phyloP scores from a whole-genome alignment of 2,797 vertebrate genomes.

The Heliangelus exortis region DNA sequence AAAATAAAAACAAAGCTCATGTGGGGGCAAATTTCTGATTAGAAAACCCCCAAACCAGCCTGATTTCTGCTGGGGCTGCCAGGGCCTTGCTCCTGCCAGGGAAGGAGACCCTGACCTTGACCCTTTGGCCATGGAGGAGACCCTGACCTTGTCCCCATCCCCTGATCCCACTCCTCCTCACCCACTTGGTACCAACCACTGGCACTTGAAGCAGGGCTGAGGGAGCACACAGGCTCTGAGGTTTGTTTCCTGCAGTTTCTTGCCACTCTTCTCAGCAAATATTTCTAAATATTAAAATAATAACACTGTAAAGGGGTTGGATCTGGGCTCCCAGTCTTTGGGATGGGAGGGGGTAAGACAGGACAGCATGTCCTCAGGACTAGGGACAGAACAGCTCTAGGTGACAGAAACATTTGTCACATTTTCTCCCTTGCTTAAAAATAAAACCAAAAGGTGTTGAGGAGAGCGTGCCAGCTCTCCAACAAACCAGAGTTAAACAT shows the following conservation, averaged over 20 bases:
- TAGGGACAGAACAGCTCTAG: not conserved
- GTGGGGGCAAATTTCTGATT: not conserved
- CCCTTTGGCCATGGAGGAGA: accelerated
- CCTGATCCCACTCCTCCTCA: not conserved
- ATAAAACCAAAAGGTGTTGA: not conserved
- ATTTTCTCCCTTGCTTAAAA: not conserved
- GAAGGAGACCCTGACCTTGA: not conserved
- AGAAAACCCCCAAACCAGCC: too few relatives aligned
- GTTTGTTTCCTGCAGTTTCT: not conserved
- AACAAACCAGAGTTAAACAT: not conserved
- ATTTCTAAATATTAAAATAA: not conserved
- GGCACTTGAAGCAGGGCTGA: not conserved
- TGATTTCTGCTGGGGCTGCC: too few relatives aligned
- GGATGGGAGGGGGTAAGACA: not conserved
- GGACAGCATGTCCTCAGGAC: not conserved
- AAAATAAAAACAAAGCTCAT: not conserved
- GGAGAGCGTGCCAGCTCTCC: not conserved
- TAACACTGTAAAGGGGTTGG: not conserved
- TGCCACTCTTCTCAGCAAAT: not conserved
- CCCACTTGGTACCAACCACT: accelerated
- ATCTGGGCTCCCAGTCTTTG: not conserved
- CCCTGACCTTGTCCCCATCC: not conserved
- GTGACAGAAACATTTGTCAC: not conserved
- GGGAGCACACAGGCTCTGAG: not conserved
- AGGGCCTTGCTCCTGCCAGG: not conserved